Conservation (phyloP, 2,113 vertebrate genomes). For the Amphilophus citrinellus region DNA sequence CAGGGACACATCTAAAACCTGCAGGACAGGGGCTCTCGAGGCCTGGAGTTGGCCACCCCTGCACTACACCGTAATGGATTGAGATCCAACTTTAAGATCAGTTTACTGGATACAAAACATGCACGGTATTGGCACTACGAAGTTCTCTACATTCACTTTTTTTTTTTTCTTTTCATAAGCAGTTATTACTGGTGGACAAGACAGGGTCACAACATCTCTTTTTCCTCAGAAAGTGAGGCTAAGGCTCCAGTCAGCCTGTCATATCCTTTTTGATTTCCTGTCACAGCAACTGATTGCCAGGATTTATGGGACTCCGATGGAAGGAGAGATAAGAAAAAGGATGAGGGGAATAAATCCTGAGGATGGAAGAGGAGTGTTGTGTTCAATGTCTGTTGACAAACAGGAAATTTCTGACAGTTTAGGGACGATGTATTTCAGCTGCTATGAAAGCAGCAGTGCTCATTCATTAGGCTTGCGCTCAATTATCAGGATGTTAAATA, state of each 20-base stretch:
- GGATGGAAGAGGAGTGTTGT: neutral
- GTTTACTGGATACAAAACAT: neutral
- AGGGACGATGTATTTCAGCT: constrained; percentile 2
- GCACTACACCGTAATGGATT: too few species aligned
- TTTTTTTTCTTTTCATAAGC: neutral
- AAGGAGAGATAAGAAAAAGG: constrained; percentile 7
- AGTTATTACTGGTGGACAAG: constrained; percentile 6
- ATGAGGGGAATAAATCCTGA: neutral
- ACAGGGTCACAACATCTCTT: constrained; percentile 16
- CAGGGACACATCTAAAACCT: too few species aligned
- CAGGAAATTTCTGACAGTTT: constrained; percentile 4
- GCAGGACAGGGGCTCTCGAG: too few species aligned
- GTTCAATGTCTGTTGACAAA: constrained; percentile 24
- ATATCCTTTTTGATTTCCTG: constrained; percentile 60
- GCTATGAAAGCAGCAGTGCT: neutral
- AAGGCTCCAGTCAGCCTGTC: constrained; percentile 32
- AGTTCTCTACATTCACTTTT: neutral
- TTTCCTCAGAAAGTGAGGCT: constrained; percentile 24
- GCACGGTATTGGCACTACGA: fast-evolving
- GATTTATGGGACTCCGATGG: constrained; percentile 24
- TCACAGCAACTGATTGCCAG: constrained; percentile 39
- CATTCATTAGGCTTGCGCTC: neutral
- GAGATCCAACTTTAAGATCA: neutral
- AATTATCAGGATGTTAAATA: neutral
- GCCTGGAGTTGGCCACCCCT: too few species aligned